A percentile compares a stretch with the other conserved stretches of the same genome.
Evolutionary conservation across 2,888 invertebrate species (phyloP).

Genomic region (Ichneumoninae sp.): DNA sequence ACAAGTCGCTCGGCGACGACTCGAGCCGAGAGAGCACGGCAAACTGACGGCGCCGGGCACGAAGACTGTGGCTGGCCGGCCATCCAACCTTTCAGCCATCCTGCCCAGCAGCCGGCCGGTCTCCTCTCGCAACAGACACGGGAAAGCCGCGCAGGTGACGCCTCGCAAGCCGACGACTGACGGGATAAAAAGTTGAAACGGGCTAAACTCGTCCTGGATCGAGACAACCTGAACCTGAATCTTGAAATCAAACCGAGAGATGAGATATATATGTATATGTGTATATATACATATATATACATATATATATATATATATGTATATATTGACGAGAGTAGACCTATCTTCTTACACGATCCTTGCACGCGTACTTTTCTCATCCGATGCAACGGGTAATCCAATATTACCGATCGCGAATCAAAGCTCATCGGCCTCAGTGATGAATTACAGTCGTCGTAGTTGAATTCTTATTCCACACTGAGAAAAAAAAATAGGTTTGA

Average conservation of each 20-base stretch:
- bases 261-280: neutral
- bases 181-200: conserved; percentile 65
- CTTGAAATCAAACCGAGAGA: conserved; percentile 53
- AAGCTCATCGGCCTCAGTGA: conserved; percentile 27
- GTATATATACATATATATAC: too few relatives aligned
- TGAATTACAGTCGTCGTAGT: neutral
- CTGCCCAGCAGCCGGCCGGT: conserved; percentile 58
- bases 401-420: conserved; percentile 35
- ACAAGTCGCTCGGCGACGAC: conserved; percentile 66
- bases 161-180: conserved; percentile 66
- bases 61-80: conserved; percentile 64
- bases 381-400: conserved; percentile 52
- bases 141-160: conserved; percentile 71
- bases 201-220: conserved; percentile 66
- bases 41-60: conserved; percentile 68
- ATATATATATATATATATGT: neutral
- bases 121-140: conserved; percentile 46
- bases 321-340: conserved; percentile 7
- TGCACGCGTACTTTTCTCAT: conserved; percentile 10
- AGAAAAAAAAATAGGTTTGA: too few relatives aligned
- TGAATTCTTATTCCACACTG: neutral
- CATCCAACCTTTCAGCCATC: conserved; percentile 61
- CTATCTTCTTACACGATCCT: conserved; percentile 44
- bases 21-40: conserved; percentile 71
- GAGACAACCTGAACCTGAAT: conserved; percentile 59